phyloP scores from a whole-genome alignment of 2,113 vertebrate genomes.

The Brachionichthys hirsutus region DNA sequence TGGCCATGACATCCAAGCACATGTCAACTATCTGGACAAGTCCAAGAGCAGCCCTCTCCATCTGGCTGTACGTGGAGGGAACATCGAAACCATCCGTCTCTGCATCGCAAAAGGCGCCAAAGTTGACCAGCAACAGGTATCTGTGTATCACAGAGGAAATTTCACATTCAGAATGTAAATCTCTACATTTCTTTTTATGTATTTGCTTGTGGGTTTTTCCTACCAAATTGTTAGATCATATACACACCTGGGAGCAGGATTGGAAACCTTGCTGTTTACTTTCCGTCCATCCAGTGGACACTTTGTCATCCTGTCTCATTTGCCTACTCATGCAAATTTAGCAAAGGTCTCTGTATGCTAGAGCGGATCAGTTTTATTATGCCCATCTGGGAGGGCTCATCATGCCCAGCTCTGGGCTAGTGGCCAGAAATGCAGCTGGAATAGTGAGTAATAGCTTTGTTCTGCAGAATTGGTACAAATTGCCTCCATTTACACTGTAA shows the following conservation, averaged over 20 bases:
- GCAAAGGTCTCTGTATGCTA: constrained; percentile 14
- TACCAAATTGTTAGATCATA: not conserved
- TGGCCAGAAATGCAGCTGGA: constrained; percentile 43
- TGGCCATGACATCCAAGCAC: constrained; percentile 73
- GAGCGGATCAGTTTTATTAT: constrained; percentile 28
- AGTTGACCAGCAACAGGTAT: constrained; percentile 91
- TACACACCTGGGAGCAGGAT: not conserved
- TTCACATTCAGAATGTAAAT: not conserved
- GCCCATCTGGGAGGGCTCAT: constrained; percentile 36
- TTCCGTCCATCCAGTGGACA: constrained; percentile 14
- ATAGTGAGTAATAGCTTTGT: constrained; percentile 55
- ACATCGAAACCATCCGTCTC: constrained; percentile 88
- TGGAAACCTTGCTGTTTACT: too few species aligned
- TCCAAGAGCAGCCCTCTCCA: constrained; percentile 88
- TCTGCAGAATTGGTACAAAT: constrained; percentile 71
- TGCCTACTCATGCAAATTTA: constrained; percentile 26
- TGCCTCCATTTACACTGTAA: constrained; percentile 56
- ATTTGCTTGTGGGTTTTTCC: constrained; percentile 36
- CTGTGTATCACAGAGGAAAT: not conserved
- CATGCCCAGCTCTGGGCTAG: constrained; percentile 28
- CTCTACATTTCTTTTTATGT: too few species aligned
- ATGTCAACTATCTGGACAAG: constrained; percentile 91
- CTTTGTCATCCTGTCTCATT: constrained; percentile 40
- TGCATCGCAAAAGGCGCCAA: constrained; percentile 89
- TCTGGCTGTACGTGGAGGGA: constrained; percentile 91